Conservation (phyloP, 2,113 vertebrate species). For the Ciconia boyciana region DNA sequence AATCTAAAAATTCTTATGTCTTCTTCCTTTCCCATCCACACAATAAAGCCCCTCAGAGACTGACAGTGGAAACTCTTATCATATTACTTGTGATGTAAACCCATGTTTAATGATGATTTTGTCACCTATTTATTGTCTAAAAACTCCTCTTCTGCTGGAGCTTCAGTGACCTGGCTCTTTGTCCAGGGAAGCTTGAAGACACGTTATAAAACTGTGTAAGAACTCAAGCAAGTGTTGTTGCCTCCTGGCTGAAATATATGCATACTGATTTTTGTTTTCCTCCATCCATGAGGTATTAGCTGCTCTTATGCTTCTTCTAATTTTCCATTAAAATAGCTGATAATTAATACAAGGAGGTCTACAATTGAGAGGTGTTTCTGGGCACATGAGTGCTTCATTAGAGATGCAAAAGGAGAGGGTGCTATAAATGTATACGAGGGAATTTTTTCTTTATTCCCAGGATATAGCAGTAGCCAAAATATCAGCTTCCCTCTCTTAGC, state of each 20-base stretch:
- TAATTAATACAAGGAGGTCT: background rate
- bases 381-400: background rate
- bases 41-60: background rate
- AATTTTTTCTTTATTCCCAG: background rate
- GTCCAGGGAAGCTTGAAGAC: background rate
- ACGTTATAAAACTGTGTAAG: background rate
- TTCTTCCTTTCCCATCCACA: background rate
- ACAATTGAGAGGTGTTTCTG: background rate
- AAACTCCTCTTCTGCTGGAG: background rate
- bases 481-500: background rate
- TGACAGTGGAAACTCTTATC: background rate
- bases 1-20: background rate
- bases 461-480: background rate
- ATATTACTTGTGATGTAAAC: background rate
- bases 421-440: fast-evolving
- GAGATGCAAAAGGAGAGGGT: background rate
- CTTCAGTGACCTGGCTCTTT: background rate
- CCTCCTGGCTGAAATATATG: background rate
- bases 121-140: background rate
- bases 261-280: background rate
- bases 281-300: background rate
- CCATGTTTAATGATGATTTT: background rate
- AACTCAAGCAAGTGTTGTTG: background rate
- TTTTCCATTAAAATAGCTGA: background rate
- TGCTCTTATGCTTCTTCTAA: background rate